Evolutionary conservation across 2,113 vertebrate species (phyloP), one percentile per base, ranked within the genome.

Genomic region (Mustela lutreola): DNA sequence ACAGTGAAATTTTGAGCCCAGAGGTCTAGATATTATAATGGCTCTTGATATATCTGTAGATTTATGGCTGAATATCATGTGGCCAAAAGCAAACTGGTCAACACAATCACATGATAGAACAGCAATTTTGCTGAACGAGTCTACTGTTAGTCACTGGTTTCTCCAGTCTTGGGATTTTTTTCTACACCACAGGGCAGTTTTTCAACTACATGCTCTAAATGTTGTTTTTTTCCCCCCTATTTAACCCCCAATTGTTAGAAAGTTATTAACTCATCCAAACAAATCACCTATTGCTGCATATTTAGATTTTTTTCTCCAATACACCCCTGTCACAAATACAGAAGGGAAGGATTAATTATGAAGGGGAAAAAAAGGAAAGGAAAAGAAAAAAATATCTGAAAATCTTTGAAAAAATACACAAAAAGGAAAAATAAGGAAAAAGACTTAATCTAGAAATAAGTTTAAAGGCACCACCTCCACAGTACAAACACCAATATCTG

Each of bases 1-100:
- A 78, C 33, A 53, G 45, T 83, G 60, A 95, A 94, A 95, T 79
- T 86, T 91, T 73, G 39, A 10, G 18, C 76, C 70, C 73, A 87
- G 62, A 95, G 22, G n/a, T 92, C 71, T 67, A 95, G 86, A 88
- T 39, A 81, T 58, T 86, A 70, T 86, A 86, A 81, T 4, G 24
- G n/a, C 53, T 80, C 71, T 63, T 90, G 53, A 56, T 65, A 24
- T 62, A 94, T 31, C 71, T 53, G 58, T 39, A 81, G 36, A 28
- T 83, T 63, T 76, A 67, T 24, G 22, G 73, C 36, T 62, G 80
- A 56, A 73, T 21, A 73, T 56, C 53, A 26, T 24, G 24, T 60
- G 62, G 79, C 60, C 87, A 71, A 94, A 81, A 86, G 53, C 85
- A 85, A 91, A 91, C 6, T 65, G 5, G n/a, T 65, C n/a, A 92